Evolutionary conservation across 2,797 vertebrate genomes (phyloP).

Genomic region (Notamacropus eugenii): DNA sequence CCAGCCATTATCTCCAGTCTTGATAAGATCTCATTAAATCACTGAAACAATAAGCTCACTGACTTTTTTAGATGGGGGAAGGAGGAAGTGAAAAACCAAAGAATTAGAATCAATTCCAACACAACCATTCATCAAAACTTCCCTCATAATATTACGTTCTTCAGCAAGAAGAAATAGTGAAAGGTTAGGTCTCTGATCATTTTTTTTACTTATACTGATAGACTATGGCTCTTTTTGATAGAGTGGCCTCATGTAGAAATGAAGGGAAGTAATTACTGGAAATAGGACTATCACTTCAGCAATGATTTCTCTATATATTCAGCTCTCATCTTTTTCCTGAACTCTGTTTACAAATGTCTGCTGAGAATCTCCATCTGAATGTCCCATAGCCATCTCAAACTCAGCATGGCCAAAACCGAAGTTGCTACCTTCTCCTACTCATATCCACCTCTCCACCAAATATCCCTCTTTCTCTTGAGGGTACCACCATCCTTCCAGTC

Average conservation of each 20-base stretch:
- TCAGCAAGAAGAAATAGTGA: neutral
- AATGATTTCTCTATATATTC: neutral
- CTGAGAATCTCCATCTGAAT: neutral
- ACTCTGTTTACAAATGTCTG: neutral
- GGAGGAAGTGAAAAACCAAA: neutral
- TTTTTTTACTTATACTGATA: neutral
- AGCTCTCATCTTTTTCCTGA: neutral
- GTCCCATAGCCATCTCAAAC: neutral
- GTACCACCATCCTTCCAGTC: neutral
- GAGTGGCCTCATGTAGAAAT: neutral
- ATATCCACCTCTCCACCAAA: neutral
- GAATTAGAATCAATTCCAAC: neutral
- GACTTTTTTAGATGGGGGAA: neutral
- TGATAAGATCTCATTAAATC: neutral
- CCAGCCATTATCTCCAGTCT: neutral
- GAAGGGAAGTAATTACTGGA: neutral
- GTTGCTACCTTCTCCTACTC: neutral
- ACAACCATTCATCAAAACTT: neutral
- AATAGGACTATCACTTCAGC: neutral
- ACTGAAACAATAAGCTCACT: neutral
- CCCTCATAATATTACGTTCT: neutral
- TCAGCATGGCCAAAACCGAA: neutral
- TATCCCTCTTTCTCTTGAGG: neutral
- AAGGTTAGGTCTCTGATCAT: neutral
- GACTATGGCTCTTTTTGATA: neutral